These are phyloP conservation scores for Anguilla rostrata DNA, from an alignment of 2,113 vertebrate genomes.

Conservation along the genomic window DNA sequence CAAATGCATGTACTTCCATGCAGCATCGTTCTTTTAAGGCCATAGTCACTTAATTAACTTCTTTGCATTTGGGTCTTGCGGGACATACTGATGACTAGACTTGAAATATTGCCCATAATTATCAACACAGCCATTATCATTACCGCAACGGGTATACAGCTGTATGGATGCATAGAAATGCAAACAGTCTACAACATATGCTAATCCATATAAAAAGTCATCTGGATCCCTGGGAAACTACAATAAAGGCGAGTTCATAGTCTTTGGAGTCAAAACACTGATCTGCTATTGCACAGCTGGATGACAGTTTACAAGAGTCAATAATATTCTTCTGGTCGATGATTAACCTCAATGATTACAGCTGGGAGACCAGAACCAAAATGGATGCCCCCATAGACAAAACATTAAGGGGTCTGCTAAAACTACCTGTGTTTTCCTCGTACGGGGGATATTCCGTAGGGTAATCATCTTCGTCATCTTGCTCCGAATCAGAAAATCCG, in stretches of 20 bases:
- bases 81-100: background rate
- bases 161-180: background rate
- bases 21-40: background rate
- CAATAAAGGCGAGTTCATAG: background rate
- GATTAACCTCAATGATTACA: conserved; percentile 36
- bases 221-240: background rate
- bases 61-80: background rate
- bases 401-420: conserved; percentile 19
- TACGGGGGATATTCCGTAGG: conserved; percentile 55
- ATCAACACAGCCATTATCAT: background rate
- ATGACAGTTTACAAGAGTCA: background rate
- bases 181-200: background rate
- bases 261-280: conserved; percentile 27
- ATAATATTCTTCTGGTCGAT: background rate
- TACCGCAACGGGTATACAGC: background rate
- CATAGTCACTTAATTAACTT: background rate
- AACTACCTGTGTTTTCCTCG: conserved; percentile 46
- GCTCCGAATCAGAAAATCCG: conserved; percentile 79
- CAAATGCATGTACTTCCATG: background rate
- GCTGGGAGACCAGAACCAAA: conserved; percentile 59
- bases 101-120: background rate
- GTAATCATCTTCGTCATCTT: conserved; percentile 76
- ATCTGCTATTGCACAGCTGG: background rate
- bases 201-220: background rate
- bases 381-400: conserved; percentile 61